Conservation (phyloP, 2,888 invertebrate genomes). For the Odontothrips loti region DNA sequence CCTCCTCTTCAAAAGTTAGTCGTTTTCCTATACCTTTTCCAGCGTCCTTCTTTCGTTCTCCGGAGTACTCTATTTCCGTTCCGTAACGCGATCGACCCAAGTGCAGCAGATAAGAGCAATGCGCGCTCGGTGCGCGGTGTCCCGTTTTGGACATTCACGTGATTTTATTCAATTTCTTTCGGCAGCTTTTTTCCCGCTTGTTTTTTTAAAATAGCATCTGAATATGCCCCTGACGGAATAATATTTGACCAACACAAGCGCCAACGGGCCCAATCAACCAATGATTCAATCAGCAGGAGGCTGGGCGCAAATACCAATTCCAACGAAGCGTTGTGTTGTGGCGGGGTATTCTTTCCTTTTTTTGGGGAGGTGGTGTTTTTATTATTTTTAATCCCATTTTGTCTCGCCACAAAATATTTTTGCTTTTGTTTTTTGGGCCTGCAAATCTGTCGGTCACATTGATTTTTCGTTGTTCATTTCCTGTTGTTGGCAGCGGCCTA, state of each 20-base stretch:
- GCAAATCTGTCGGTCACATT: background rate
- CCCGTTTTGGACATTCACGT: too few relatives aligned
- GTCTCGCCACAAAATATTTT: background rate
- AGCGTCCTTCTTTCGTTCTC: too few relatives aligned
- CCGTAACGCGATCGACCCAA: too few relatives aligned
- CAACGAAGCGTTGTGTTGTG: background rate
- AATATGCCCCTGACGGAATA: background rate
- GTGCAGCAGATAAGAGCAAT: too few relatives aligned
- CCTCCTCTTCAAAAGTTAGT: too few relatives aligned
- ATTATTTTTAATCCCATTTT: constrained; percentile 1
- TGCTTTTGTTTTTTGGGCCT: background rate
- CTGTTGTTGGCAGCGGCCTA: background rate
- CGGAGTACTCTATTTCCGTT: too few relatives aligned
- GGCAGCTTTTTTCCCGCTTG: too few relatives aligned
- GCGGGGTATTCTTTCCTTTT: background rate
- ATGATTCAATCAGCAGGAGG: constrained; percentile 8
- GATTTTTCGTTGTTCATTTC: background rate
- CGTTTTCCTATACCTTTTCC: too few relatives aligned
- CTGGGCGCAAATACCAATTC: constrained; percentile 6
- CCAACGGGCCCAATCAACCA: constrained; percentile 8
- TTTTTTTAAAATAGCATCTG: too few relatives aligned
- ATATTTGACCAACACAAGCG: constrained; percentile 11
- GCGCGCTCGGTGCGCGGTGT: too few relatives aligned
- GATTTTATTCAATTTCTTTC: too few relatives aligned
- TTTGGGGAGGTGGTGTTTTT: background rate